Conservation (phyloP, 2,113 vertebrate genomes). For the Megaptera novaeangliae region DNA sequence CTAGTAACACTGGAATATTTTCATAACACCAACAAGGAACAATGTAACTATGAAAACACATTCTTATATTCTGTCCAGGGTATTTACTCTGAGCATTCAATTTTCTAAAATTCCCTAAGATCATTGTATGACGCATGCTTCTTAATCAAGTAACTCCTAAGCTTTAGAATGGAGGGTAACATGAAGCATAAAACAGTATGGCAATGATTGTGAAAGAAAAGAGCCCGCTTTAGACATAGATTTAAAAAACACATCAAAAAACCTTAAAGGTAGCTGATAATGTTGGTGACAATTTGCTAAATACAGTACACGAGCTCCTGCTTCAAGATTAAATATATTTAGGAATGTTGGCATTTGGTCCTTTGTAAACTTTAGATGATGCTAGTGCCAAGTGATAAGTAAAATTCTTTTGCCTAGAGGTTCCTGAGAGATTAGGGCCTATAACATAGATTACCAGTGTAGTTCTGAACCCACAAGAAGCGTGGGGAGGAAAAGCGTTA, state of each 20-base stretch:
- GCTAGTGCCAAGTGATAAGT: background rate
- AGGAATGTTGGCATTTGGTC: background rate
- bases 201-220: background rate
- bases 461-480: background rate
- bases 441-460: background rate
- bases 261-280: background rate
- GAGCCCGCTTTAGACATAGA: background rate
- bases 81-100: background rate
- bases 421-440: background rate
- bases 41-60: background rate
- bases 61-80: background rate
- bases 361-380: background rate
- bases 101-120: constrained; percentile 19
- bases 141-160: background rate
- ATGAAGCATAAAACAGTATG: background rate
- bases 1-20: background rate
- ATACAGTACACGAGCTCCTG: background rate
- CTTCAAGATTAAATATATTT: background rate
- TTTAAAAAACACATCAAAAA: background rate
- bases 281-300: background rate
- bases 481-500: background rate
- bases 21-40: background rate
- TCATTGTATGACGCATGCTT: background rate
- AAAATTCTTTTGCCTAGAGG: background rate
- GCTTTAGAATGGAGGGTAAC: background rate